phyloP scores from a whole-genome alignment of 37 sponge, comb jelly and placozoan genomes.

The Spongilla lacustris region DNA sequence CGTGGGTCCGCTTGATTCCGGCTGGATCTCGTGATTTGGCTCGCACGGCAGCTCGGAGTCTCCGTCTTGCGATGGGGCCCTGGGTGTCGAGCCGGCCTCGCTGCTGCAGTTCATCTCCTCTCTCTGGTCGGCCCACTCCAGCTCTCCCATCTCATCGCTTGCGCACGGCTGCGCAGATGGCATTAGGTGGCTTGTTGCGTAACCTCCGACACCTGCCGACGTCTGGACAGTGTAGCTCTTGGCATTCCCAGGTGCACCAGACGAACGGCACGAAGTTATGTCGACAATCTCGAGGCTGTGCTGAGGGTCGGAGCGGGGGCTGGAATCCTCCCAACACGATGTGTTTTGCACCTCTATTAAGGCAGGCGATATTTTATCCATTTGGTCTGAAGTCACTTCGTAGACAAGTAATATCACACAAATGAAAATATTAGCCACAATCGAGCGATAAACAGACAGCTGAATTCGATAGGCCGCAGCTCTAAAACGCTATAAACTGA shows the following conservation, averaged over 20 bases:
- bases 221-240: background rate
- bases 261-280: background rate
- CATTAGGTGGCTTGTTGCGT: background rate
- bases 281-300: background rate
- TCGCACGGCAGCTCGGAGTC: background rate
- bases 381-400: background rate
- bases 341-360: background rate
- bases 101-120: background rate
- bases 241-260: background rate
- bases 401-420: background rate
- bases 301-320: background rate
- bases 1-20: background rate
- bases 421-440: slow-evolving; percentile 1
- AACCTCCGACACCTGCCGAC: background rate
- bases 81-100: background rate
- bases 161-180: background rate
- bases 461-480: background rate
- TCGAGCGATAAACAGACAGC: background rate
- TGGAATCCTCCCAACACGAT: background rate
- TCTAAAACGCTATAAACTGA: slow-evolving; percentile 13
- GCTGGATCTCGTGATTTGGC: background rate
- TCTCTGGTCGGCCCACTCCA: background rate
- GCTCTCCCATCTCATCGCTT: background rate
- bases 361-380: background rate
- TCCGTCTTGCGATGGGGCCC: background rate